phyloP scores from a whole-genome alignment of 2,797 vertebrate species.

The Picus viridis region DNA sequence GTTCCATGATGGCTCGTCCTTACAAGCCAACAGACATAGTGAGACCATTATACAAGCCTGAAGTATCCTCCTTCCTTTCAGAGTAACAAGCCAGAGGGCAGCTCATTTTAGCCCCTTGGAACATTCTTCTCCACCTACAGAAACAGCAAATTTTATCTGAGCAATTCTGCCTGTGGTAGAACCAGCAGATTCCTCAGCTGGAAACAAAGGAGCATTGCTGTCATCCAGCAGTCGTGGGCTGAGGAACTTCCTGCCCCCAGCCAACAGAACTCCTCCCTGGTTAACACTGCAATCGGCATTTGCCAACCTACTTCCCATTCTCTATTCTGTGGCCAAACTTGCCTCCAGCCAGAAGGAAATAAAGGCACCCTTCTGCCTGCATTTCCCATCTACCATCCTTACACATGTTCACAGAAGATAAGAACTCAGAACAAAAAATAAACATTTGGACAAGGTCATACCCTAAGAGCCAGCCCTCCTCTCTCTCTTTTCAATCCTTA shows the following conservation, averaged over 20 bases:
- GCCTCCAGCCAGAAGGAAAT: not conserved
- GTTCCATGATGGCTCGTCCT: not conserved
- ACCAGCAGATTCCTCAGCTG: constrained; percentile 44
- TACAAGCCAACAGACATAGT: not conserved
- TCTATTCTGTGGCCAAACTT: not conserved
- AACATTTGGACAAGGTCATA: not conserved
- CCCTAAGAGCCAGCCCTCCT: not conserved
- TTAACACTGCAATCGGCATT: not conserved
- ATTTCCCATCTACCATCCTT: not conserved
- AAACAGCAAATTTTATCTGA: not conserved
- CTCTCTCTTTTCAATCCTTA: not conserved
- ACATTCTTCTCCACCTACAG: constrained; percentile 51
- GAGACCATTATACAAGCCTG: not conserved
- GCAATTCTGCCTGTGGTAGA: not conserved
- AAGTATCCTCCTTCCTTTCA: not conserved
- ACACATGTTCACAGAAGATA: not conserved
- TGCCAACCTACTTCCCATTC: not conserved
- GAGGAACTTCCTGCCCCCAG: constrained; percentile 25
- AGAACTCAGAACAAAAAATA: not conserved
- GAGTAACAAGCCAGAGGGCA: not conserved
- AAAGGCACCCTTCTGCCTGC: not conserved
- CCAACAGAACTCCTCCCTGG: not conserved
- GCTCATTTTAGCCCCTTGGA: not conserved
- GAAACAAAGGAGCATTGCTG: constrained; percentile 30
- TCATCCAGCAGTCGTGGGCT: not conserved